Evolutionary conservation across 2,888 invertebrate genomes (phyloP), one percentile per base, ranked within the genome.

Genomic region (Lithophane ornitopus): DNA sequence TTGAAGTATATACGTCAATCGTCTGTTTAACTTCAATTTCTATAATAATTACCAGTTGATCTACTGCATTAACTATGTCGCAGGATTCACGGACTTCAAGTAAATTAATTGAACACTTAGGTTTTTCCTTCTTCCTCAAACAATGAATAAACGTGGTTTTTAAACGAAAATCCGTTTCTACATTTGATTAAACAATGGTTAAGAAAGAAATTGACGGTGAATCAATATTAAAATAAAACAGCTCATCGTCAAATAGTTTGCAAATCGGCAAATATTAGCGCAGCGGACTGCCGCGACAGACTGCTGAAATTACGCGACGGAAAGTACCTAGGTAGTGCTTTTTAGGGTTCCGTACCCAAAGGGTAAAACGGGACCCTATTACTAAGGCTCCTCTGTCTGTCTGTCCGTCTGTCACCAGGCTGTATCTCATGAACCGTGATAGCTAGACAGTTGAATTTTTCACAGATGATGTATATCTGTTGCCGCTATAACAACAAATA

Each of bases 71-170:
- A 2, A 12, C 76, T 80, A 58, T 58, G 58, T 28, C 28, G 7
- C 49, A 58, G n/a, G 56, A 84, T 75, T 79, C 74, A 34, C 34
- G n/a, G 8, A n/a, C 62, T 76, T 71, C 49, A 58, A 71, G 84
- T 70, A 74, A 78, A 81, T 81, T 84, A 81, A 84, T 79, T 76
- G 79, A 76, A 84, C 61, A 79, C 73, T 84, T 58, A 69, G 1
- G 69, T 82, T 72, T 78, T 78, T 75, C 44, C n/a, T 70, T 11
- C 52, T 63, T 63, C 28, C 14, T 69, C 54, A 77, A 77, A 84
- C 77, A 84, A 77, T 66, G 49, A 71, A 66, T 54, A 49, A 62
- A 52, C 49, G 69, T 34, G 70, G 34, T 56, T 62, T 78, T 39
- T 58, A 52, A 46, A n/a, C 14, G 41, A 61, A 67, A 58, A 66